These are phyloP conservation scores for Ceriagrion tenellum DNA, from an alignment of 2,888 invertebrate genomes.

Conservation along the genomic window DNA sequence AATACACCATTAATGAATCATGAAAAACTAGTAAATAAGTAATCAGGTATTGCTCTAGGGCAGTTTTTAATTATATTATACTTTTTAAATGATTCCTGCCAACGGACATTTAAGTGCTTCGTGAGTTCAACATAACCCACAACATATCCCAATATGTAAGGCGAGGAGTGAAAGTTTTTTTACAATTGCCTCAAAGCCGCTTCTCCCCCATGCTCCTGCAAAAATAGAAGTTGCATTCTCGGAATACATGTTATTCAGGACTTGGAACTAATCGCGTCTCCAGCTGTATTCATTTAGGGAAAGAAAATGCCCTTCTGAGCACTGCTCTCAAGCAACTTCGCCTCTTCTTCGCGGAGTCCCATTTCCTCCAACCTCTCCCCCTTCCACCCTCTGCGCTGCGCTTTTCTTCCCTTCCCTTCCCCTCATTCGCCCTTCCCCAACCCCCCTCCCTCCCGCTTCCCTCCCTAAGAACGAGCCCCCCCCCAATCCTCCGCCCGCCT, in stretches of 20 bases:
- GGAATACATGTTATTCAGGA: background rate
- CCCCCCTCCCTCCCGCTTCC: background rate
- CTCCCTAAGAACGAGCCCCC: background rate
- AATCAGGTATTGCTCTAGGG: no score
- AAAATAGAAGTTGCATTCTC: background rate
- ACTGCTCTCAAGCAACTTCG: background rate
- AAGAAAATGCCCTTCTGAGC: background rate
- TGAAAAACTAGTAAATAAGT: no score
- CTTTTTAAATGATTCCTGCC: no score
- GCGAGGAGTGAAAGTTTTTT: no score
- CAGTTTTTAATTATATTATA: no score
- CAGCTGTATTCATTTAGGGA: background rate
- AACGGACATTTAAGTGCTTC: no score
- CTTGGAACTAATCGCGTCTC: background rate
- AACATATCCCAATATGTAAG: no score
- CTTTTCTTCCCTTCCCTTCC: no score
- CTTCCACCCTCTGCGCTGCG: no score
- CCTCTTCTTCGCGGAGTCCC: background rate
- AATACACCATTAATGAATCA: background rate
- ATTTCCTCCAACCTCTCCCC: conserved; percentile 55
- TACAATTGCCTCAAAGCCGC: background rate
- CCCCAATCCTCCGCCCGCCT: no score
- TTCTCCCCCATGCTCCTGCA: no score
- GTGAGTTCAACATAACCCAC: no score
- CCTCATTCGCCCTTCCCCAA: background rate